phyloP scores from a whole-genome alignment of 1,140 invertebrate species.

The Drosophila asahinai region DNA sequence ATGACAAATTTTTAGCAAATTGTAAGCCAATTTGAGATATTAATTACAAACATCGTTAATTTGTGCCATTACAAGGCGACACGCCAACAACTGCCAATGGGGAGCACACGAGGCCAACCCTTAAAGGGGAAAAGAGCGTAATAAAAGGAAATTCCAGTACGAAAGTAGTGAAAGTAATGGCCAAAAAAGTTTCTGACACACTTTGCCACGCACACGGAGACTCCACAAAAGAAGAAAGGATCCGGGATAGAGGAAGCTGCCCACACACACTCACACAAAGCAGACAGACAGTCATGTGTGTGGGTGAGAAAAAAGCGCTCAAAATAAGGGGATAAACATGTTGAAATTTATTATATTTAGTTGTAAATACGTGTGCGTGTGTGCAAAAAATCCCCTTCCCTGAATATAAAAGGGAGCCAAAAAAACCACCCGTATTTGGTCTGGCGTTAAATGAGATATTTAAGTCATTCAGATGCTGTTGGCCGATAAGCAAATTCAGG shows the following conservation, averaged over 20 bases:
- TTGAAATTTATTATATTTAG: conserved; percentile 74
- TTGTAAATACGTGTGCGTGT: conserved; percentile 34
- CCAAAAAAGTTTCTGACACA: conserved; percentile 77
- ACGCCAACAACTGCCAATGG: conserved; percentile 19
- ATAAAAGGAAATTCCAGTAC: conserved; percentile 30
- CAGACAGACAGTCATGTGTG: conserved; percentile 5
- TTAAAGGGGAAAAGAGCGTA: conserved; percentile 14
- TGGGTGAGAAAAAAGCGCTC: conserved; percentile 41
- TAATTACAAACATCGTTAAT: conserved; percentile 81
- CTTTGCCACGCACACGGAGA: conserved; percentile 45
- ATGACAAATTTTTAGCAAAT: conserved; percentile 81
- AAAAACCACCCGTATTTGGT: conserved; percentile 47
- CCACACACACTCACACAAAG: conserved; percentile 7
- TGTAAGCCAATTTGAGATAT: conserved; percentile 79
- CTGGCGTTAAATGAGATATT: conserved; percentile 83
- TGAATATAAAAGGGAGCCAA: conserved; percentile 5
- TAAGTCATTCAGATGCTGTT: conserved; percentile 75
- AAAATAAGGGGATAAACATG: conserved; percentile 74
- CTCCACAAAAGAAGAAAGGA: background rate
- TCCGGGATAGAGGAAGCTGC: conserved; percentile 15
- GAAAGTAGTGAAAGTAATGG: conserved; percentile 79
- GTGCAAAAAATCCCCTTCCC: conserved; percentile 19
- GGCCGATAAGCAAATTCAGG: conserved; percentile 73
- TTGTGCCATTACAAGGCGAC: conserved; percentile 70
- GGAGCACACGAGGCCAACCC: conserved; percentile 30